A percentile compares a stretch with the other conserved stretches of the same genome.
Evolutionary conservation across 2,888 invertebrate species (phyloP).

Genomic region (Ophion obscuratus): DNA sequence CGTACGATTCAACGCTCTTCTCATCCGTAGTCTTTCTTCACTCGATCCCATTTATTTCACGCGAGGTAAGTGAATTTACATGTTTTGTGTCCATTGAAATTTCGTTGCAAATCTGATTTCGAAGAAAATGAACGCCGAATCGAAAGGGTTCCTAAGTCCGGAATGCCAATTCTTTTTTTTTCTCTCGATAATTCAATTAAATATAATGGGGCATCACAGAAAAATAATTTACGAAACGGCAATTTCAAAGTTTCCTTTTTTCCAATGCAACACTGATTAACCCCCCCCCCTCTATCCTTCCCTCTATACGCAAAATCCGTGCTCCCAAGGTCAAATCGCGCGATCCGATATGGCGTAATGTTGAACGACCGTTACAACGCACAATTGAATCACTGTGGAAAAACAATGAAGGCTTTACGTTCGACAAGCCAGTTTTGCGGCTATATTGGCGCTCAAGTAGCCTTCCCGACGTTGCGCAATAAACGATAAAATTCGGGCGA

Average conservation of each 20-base stretch:
- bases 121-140: background rate
- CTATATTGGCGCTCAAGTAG: background rate
- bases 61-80: slow-evolving; percentile 48
- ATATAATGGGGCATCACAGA: background rate
- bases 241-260: background rate
- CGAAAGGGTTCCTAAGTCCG: slow-evolving; percentile 13
- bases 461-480: background rate
- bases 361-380: slow-evolving; percentile 25
- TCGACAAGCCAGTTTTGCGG: background rate
- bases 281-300: background rate
- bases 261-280: background rate
- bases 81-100: slow-evolving; percentile 11
- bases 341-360: background rate
- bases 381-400: slow-evolving; percentile 4
- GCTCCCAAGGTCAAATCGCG: slow-evolving; percentile 3
- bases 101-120: background rate
- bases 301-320: background rate
- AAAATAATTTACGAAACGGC: background rate
- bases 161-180: background rate
- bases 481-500: background rate
- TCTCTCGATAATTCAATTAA: background rate
- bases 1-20: background rate
- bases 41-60: background rate
- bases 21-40: background rate
- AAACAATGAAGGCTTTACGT: background rate